Conservation (phyloP, 2,888 invertebrate species). For the Drosophila suboccidentalis region DNA sequence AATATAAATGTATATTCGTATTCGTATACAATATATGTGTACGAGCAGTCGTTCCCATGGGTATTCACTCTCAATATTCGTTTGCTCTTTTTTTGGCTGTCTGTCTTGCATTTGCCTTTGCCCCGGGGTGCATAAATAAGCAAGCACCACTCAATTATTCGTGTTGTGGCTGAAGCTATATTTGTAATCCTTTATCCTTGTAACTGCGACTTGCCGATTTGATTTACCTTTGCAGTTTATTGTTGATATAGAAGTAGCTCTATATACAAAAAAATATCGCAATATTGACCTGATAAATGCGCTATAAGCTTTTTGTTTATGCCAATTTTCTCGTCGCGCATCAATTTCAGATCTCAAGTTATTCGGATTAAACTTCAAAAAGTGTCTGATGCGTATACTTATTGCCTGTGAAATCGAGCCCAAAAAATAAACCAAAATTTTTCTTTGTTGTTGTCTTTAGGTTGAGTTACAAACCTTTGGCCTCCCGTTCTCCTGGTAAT, state of each 20-base stretch:
- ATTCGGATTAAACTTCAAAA: constrained; percentile 63
- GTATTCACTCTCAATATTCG: constrained; percentile 36
- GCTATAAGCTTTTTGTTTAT: constrained; percentile 59
- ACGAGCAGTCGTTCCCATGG: constrained; percentile 23
- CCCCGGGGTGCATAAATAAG: constrained; percentile 79
- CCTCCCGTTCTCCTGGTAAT: background rate
- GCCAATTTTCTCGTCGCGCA: constrained; percentile 38
- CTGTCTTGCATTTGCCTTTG: constrained; percentile 32
- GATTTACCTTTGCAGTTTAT: constrained; percentile 77
- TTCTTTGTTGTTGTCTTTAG: constrained; percentile 38
- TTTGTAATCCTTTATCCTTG: constrained; percentile 73
- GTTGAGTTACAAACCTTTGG: constrained; percentile 55
- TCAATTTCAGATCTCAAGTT: constrained; percentile 47
- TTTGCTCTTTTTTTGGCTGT: background rate
- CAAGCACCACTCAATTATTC: constrained; percentile 79
- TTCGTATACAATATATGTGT: constrained; percentile 18
- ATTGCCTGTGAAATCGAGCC: constrained; percentile 45
- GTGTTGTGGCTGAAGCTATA: constrained; percentile 60
- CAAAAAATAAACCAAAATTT: constrained; percentile 21
- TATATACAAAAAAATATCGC: constrained; percentile 7
- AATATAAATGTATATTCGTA: constrained; percentile 25
- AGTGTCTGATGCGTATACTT: constrained; percentile 29
- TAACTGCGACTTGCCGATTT: constrained; percentile 75
- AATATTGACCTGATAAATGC: constrained; percentile 58
- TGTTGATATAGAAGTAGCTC: constrained; percentile 25